Base-by-base conservation (phyloP, 2,113 vertebrate species). In the Fulmarus glacialis region DNA sequence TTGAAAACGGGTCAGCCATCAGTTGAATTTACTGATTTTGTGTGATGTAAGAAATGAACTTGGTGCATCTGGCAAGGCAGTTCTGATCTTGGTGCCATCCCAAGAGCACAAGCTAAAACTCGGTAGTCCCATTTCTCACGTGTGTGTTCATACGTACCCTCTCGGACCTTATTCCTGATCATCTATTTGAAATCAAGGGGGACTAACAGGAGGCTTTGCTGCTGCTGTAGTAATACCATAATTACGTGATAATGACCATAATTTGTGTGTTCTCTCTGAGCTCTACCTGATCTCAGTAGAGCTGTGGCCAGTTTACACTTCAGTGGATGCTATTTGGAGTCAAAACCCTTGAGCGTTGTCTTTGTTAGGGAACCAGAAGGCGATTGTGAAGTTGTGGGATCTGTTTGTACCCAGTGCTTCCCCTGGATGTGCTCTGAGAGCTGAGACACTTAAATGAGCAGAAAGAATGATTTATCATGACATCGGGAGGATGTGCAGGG, bases 361-460 rank as follows among this genome's bases (percentile, higher is more conserved):
- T n/a, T 48, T 50, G 48, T 56, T 64, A 43, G 34, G 27, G 42
- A 80, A 4, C 15, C 1, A 2, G 36, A 84, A n/a, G 36, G 17
- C 2, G 1, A 3, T 21, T 60, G 8, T 30, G 12, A 77, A 43
- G 29, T 40, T 81, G 19, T 43, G 64, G 43, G n/a, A 22, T 24
- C n/a, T 68, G 3, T 50, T 59, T 59, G 38, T 58, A 40, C 6
- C 32, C 19, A 24, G 15, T 23, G 45, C 38, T 90, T 56, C 22
- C 26, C 27, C 4, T 9, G 13, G 58, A 23, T 0, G 0, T 7
- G 4, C n/a, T 52, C 11, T 0, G 3, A 24, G 29, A 38, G 19
- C 36, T 24, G 56, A 68, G 63, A 20, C 3, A 1, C n/a, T 40
- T 23, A 8, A 8, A 8, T 2, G 8, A 52, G 50, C 82, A 78